A percentile compares a stretch with the other conserved stretches of the same genome.
phyloP scores from a whole-genome alignment of 2,888 invertebrate genomes.

The Liopterus haemorrhoidalis region DNA sequence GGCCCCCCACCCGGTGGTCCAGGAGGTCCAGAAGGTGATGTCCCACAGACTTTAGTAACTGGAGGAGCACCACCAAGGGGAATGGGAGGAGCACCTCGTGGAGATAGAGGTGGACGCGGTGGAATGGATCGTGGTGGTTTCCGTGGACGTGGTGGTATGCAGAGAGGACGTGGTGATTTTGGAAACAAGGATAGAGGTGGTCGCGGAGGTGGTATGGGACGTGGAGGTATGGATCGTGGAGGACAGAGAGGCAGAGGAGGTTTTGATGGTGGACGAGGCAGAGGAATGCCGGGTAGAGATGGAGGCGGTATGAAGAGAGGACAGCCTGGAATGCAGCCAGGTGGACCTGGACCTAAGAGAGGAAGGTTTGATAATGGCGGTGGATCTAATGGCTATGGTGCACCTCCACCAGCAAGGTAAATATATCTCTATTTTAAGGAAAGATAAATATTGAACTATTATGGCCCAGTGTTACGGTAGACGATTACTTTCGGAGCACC shows the following conservation, averaged over 20 bases:
- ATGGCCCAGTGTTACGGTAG: too few relatives aligned
- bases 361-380: conserved; percentile 38
- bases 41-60: conserved; percentile 24
- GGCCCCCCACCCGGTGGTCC: conserved; percentile 24
- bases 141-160: conserved; percentile 27
- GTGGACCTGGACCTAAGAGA: conserved; percentile 33
- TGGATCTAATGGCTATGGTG: conserved; percentile 38
- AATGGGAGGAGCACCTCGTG: conserved; percentile 22
- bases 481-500: too few relatives aligned
- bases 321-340: conserved; percentile 22
- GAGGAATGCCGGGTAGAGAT: conserved; percentile 19
- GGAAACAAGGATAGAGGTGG: conserved; percentile 14
- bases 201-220: conserved; percentile 17
- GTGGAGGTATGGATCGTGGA: conserved; percentile 22
- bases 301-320: conserved; percentile 17
- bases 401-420: conserved; percentile 32
- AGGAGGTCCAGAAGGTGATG: conserved; percentile 19
- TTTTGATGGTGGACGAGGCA: conserved; percentile 31
- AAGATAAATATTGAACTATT: too few relatives aligned
- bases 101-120: conserved; percentile 19
- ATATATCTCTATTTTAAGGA: conserved; percentile 15
- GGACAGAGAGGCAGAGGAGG: conserved; percentile 27
- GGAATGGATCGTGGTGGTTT: conserved; percentile 29
- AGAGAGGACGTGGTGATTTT: conserved; percentile 23
- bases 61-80: conserved; percentile 31